These are phyloP conservation scores for Imbricaverruca yamaguchii DNA, from an alignment of 2,888 invertebrate species.

Conservation along the genomic window DNA sequence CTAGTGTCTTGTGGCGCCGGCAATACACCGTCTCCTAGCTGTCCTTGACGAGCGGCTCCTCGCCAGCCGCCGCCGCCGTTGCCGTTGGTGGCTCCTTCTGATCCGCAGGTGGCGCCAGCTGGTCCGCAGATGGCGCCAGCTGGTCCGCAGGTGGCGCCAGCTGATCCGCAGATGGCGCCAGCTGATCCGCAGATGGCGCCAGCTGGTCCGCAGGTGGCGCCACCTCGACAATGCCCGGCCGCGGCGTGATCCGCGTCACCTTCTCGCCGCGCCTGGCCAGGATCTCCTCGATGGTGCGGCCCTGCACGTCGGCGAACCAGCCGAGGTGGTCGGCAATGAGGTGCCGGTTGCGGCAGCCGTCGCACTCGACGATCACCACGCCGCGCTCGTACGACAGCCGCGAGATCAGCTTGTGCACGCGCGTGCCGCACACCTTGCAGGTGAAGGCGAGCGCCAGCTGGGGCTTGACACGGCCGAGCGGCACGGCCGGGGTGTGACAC, in stretches of 20 bases:
- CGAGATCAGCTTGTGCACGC: conserved; percentile 71
- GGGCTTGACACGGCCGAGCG: conserved; percentile 44
- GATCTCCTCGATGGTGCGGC: conserved; percentile 83
- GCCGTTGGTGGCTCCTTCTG: no score
- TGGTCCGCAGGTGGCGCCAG: no score
- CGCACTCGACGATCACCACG: conserved; percentile 84
- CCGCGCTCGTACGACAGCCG: conserved; percentile 78
- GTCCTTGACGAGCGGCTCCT: no score
- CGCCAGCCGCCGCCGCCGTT: no score
- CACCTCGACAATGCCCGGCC: not conserved
- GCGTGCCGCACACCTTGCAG: conserved; percentile 75
- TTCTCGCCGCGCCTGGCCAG: conserved; percentile 78
- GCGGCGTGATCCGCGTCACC: conserved; percentile 46
- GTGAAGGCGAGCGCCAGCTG: conserved; percentile 71
- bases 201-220: not conserved
- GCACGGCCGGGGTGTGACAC: conserved; percentile 34
- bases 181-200: no score
- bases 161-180: no score
- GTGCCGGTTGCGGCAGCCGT: conserved; percentile 79
- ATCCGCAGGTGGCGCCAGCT: no score
- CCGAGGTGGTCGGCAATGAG: conserved; percentile 92
- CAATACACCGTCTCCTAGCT: no score
- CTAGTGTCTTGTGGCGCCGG: no score
- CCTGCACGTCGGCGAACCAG: conserved; percentile 76
- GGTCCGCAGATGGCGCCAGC: no score